A percentile compares a stretch with the other conserved stretches of the same genome.
Conservation (phyloP, 1,140 invertebrate genomes). For the Leptinotarsa defecta region DNA sequence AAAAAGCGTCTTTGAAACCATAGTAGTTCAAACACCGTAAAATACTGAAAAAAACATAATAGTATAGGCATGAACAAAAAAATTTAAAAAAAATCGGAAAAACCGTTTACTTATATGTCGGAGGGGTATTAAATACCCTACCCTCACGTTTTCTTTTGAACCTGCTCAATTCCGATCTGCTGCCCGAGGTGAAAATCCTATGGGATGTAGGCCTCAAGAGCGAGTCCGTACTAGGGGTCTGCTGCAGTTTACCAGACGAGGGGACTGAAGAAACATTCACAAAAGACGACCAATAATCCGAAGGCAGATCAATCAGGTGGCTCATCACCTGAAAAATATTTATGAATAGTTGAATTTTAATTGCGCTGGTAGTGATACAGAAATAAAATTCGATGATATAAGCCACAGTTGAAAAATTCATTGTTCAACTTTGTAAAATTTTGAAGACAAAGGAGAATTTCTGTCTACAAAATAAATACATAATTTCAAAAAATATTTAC, state of each 20-base stretch:
- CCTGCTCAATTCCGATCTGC: background rate
- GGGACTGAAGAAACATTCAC: constrained; percentile 57
- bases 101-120: background rate
- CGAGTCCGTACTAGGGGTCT: constrained; percentile 63
- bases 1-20: too few species aligned
- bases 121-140: constrained; percentile 14
- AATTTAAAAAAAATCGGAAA: too few species aligned
- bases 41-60: too few species aligned
- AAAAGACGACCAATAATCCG: constrained; percentile 70
- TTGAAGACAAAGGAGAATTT: too few species aligned
- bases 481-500: too few species aligned
- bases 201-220: constrained; percentile 47
- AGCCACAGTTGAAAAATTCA: too few species aligned
- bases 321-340: constrained; percentile 65
- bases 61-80: too few species aligned
- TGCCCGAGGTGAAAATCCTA: constrained; percentile 30
- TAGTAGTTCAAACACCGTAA: too few species aligned
- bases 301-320: constrained; percentile 66
- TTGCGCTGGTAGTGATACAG: constrained; percentile 30
- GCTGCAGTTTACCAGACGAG: constrained; percentile 56
- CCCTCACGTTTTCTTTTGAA: constrained; percentile 20
- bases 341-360: constrained; percentile 7
- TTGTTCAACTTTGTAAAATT: too few species aligned
- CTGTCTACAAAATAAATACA: background rate
- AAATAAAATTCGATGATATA: too few species aligned